These are phyloP conservation scores for Rhegmatorhina hoffmannsi DNA, from an alignment of 2,113 vertebrate genomes.

Conservation along the genomic window DNA sequence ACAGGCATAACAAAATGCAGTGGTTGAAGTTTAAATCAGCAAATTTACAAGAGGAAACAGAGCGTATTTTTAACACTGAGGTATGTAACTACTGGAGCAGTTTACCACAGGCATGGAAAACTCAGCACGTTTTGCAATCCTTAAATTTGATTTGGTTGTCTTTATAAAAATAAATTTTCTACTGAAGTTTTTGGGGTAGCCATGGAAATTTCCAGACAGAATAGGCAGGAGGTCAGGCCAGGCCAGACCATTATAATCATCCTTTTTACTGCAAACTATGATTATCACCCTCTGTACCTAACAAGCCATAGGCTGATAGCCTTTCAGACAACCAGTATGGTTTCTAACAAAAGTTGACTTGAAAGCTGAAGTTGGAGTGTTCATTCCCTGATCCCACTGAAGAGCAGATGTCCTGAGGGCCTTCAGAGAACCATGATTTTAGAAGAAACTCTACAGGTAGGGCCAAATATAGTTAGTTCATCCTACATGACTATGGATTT, in stretches of 20 bases:
- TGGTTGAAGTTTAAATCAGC: neutral
- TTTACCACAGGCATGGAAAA: slow-evolving; percentile 16
- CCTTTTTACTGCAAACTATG: neutral
- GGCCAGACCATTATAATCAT: neutral
- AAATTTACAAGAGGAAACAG: slow-evolving; percentile 17
- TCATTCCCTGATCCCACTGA: neutral
- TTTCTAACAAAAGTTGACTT: neutral
- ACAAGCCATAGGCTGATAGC: neutral
- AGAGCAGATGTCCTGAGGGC: fast-evolving
- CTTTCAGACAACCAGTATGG: neutral
- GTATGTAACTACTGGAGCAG: neutral
- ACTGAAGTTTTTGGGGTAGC: neutral
- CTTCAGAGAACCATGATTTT: neutral
- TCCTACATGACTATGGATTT: neutral
- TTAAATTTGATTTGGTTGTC: neutral
- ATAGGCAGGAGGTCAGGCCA: neutral
- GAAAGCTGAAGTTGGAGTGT: neutral
- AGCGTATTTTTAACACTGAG: neutral
- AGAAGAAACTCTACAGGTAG: neutral
- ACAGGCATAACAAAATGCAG: neutral
- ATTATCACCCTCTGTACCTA: neutral
- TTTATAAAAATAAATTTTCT: neutral
- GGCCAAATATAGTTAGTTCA: neutral
- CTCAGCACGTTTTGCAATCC: neutral
- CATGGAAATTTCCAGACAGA: neutral